phyloP scores from a whole-genome alignment of 2,113 vertebrate species.

The Corythaeola cristata region DNA sequence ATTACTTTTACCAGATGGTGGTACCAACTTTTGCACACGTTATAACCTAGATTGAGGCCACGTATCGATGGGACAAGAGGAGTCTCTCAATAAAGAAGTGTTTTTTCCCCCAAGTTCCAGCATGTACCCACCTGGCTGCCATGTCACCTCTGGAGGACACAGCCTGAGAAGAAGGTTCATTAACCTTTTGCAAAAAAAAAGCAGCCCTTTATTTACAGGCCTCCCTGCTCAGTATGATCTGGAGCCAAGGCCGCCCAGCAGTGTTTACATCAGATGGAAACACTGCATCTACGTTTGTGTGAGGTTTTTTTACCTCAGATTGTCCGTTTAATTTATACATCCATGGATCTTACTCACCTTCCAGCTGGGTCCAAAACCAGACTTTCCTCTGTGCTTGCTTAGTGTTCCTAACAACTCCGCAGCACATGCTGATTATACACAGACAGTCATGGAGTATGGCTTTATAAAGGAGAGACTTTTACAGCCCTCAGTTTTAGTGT shows the following conservation, averaged over 20 bases:
- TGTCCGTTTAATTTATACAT: not conserved
- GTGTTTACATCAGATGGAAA: not conserved
- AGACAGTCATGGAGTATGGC: not conserved
- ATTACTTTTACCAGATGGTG: not conserved
- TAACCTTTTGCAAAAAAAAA: not conserved
- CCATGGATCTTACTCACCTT: not conserved
- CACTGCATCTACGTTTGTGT: not conserved
- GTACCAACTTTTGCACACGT: not conserved
- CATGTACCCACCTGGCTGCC: not conserved
- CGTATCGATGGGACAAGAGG: not conserved
- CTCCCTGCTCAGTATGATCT: not conserved
- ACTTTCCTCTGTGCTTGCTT: constrained; percentile 22
- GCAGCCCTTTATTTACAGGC: not conserved
- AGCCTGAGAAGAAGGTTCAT: not conserved
- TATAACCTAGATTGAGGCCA: not conserved
- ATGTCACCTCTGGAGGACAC: not conserved
- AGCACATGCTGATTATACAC: not conserved
- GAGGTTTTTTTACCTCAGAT: not conserved
- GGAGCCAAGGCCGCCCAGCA: not conserved
- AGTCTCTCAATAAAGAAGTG: not conserved
- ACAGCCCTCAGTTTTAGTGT: not conserved
- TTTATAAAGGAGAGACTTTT: not conserved
- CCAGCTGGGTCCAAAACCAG: constrained; percentile 6
- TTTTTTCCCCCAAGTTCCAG: not conserved
- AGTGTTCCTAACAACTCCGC: not conserved